Evolutionary conservation across 1,140 invertebrate species (phyloP).

Genomic region (Micrasema longulum): DNA sequence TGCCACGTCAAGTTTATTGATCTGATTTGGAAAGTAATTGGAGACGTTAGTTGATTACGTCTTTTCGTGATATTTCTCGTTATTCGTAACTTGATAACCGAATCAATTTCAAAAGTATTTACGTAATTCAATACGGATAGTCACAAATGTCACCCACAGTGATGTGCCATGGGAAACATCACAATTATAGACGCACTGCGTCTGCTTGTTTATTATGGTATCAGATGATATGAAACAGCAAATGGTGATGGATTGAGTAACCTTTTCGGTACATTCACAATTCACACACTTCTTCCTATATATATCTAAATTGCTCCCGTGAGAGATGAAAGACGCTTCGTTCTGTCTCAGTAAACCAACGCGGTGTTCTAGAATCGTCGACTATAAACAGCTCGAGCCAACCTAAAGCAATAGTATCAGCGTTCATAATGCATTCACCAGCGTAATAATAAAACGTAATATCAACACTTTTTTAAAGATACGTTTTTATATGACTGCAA

Average conservation of each 20-base stretch:
- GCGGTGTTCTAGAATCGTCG: constrained; percentile 1
- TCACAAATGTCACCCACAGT: constrained; percentile 28
- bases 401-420: not conserved
- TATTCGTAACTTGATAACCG: constrained; percentile 7
- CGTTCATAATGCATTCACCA: no score
- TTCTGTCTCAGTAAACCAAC: constrained; percentile 23
- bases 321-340: constrained; percentile 34
- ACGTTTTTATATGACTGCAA: not conserved
- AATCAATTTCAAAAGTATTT: constrained; percentile 19
- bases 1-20: no score
- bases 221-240: constrained; percentile 36
- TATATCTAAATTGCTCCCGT: constrained; percentile 31
- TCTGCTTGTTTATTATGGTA: constrained; percentile 10
- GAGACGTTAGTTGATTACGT: no score
- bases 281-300: constrained; percentile 34
- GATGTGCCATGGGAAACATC: constrained; percentile 3
- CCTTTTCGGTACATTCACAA: constrained; percentile 38
- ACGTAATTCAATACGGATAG: constrained; percentile 33
- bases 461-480: not conserved
- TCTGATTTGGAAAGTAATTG: no score
- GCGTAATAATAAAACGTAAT: not conserved
- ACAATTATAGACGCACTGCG: not conserved
- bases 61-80: no score
- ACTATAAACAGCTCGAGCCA: not conserved
- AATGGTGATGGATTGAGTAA: constrained; percentile 46